Percentiles rank a stretch among this genome's conserved stretches.
Evolutionary conservation across 2,888 invertebrate species (phyloP).

Genomic region (Dioctria linearis): DNA sequence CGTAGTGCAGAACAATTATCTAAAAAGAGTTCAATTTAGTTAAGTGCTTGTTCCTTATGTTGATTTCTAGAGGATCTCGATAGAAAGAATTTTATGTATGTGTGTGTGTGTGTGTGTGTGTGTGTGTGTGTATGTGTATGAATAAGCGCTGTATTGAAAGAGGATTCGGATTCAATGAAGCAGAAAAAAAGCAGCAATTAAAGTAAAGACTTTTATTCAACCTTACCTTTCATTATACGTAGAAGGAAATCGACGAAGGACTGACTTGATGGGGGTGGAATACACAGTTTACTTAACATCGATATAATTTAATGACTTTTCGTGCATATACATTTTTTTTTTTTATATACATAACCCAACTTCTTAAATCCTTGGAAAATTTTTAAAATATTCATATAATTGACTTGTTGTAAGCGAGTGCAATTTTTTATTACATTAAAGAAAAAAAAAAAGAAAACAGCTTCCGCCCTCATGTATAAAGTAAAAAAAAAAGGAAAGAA

Average conservation of each 20-base stretch:
- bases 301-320: background rate
- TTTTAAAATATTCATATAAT: too few species aligned
- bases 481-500: too few species aligned
- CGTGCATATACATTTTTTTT: background rate
- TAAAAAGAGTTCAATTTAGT: constrained; percentile 34
- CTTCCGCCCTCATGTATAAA: too few species aligned
- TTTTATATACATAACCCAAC: background rate
- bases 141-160: too few species aligned
- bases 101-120: too few species aligned
- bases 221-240: background rate
- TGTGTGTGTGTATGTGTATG: too few species aligned
- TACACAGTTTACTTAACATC: background rate
- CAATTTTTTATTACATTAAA: too few species aligned
- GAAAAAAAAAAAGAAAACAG: too few species aligned
- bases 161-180: background rate
- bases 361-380: too few species aligned
- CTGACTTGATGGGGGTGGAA: background rate
- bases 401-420: too few species aligned
- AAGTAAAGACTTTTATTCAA: background rate
- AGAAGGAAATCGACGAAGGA: background rate
- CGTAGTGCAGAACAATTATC: constrained; percentile 10
- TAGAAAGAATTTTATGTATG: too few species aligned
- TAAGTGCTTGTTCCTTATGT: constrained; percentile 10
- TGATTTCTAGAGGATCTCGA: too few species aligned
- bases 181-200: constrained; percentile 6